Evolutionary conservation across 2,113 vertebrate species (phyloP).

Genomic region (Bettongia penicillata): DNA sequence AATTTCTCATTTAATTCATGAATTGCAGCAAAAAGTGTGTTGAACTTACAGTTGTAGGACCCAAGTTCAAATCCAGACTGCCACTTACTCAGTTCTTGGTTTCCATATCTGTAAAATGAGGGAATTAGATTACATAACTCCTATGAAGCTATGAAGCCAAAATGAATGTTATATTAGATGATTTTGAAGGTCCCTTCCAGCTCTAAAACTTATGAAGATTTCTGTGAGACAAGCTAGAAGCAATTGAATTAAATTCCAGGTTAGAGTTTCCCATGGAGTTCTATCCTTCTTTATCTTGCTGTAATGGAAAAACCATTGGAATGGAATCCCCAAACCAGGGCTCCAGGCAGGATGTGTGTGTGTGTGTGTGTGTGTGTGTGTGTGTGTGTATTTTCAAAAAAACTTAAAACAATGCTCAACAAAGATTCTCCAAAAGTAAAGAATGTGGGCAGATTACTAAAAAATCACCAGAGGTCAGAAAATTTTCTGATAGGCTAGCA

Average conservation of each 20-base stretch:
- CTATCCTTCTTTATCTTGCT: not conserved
- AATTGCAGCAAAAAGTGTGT: not conserved
- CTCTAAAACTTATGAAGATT: not conserved
- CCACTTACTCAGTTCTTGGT: not conserved
- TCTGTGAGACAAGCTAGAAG: not conserved
- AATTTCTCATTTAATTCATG: not conserved
- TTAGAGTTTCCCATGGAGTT: not conserved
- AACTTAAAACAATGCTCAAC: not conserved
- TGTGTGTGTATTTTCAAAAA: not conserved
- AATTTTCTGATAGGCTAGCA: not conserved
- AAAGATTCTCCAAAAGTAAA: not conserved
- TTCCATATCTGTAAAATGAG: not conserved
- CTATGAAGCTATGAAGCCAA: not conserved
- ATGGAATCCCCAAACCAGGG: not conserved
- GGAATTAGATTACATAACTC: not conserved
- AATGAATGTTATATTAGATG: not conserved
- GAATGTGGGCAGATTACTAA: not conserved
- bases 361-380: not conserved
- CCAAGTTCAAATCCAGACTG: not conserved
- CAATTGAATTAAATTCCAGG: not conserved
- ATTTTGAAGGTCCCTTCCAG: not conserved
- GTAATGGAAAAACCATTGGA: not conserved
- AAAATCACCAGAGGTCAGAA: not conserved
- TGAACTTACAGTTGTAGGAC: not conserved
- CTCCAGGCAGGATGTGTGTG: not conserved